These are phyloP conservation scores for Ochotona princeps DNA, from an alignment of 2,113 vertebrate genomes.

Conservation along the genomic window DNA sequence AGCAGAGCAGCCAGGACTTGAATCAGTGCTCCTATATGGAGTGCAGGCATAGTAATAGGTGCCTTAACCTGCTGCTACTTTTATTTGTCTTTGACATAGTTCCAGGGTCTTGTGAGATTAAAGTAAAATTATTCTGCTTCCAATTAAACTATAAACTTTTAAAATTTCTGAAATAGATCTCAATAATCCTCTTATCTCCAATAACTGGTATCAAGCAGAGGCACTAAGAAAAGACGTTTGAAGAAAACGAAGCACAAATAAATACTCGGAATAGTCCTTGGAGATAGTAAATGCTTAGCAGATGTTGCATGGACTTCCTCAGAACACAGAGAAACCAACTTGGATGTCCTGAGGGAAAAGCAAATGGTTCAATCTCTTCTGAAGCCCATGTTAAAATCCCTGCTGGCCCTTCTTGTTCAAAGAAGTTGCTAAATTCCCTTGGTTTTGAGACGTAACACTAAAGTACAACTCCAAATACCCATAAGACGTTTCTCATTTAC, in stretches of 20 bases:
- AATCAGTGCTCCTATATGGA: no score
- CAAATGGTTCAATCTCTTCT: neutral
- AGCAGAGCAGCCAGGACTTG: no score
- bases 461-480: neutral
- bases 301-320: neutral
- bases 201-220: neutral
- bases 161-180: neutral
- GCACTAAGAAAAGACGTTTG: neutral
- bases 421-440: no score
- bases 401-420: no score
- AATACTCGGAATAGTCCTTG: neutral
- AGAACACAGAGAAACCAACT: neutral
- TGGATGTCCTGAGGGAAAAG: neutral
- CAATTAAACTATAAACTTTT: neutral
- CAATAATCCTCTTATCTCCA: neutral
- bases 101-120: neutral
- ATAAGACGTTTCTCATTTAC: neutral
- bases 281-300: neutral
- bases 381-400: neutral
- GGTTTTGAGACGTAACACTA: neutral
- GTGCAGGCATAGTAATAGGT: no score
- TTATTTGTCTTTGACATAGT: neutral
- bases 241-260: neutral
- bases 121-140: neutral
- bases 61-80: no score